Conservation (phyloP, 2,113 vertebrate species). For the Mirza zaza region DNA sequence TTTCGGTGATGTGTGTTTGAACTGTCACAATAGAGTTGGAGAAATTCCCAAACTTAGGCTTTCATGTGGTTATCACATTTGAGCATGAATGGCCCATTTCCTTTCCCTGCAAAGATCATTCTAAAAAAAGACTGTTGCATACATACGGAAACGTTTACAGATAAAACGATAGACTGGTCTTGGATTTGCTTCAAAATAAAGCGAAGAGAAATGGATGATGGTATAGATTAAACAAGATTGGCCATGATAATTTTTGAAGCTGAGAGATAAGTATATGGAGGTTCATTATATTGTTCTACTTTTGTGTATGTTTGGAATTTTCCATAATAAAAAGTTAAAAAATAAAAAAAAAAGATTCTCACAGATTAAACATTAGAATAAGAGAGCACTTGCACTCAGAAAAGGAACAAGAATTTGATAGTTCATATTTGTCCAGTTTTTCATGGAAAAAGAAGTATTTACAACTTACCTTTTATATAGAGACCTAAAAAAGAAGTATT, state of each 20-base stretch:
- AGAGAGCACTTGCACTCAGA: background rate
- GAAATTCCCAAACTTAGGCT: slow-evolving; percentile 21
- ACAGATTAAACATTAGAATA: background rate
- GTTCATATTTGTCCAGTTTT: background rate
- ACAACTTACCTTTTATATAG: slow-evolving; percentile 30
- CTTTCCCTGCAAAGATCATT: slow-evolving; percentile 68
- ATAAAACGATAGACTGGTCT: slow-evolving; percentile 50
- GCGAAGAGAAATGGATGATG: background rate
- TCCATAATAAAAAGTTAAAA: background rate
- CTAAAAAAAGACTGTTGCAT: slow-evolving; percentile 9
- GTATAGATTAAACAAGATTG: background rate
- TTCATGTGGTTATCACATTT: slow-evolving; percentile 56
- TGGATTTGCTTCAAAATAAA: slow-evolving; percentile 59
- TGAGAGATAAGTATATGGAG: background rate
- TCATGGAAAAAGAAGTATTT: background rate
- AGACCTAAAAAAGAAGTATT: slow-evolving; percentile 13
- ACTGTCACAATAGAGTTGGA: slow-evolving; percentile 42
- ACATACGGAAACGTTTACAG: slow-evolving; percentile 33
- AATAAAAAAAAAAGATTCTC: background rate
- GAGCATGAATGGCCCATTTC: slow-evolving; percentile 52
- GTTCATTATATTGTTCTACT: background rate
- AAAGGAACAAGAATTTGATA: background rate
- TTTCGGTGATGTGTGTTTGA: background rate
- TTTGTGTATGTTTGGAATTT: slow-evolving; percentile 25
- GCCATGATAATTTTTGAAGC: background rate